These are phyloP conservation scores for Calosoma granatense DNA, from an alignment of 1,140 invertebrate species.

Conservation along the genomic window DNA sequence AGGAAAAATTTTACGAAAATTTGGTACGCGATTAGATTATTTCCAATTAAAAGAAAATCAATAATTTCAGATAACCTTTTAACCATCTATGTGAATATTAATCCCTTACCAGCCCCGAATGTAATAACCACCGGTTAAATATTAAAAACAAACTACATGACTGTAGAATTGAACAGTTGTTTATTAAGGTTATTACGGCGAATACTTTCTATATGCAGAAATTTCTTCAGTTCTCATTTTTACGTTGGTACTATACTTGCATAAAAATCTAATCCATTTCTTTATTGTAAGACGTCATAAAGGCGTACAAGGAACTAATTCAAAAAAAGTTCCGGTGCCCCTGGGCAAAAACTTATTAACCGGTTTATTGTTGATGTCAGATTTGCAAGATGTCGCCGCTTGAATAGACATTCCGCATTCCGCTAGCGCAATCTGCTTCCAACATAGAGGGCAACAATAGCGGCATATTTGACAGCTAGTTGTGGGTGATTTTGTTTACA, in stretches of 20 bases:
- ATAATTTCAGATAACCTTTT: neutral
- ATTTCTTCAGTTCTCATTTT: neutral
- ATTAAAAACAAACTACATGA: no score
- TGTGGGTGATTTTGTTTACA: no score
- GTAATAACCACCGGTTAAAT: no score
- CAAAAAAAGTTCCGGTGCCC: constrained; percentile 1
- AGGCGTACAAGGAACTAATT: neutral
- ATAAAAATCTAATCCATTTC: neutral
- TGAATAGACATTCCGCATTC: no score
- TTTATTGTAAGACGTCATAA: neutral
- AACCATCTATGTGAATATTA: no score
- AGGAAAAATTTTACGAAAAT: neutral
- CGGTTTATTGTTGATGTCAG: neutral
- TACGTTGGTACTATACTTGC: neutral
- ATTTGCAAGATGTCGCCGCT: neutral
- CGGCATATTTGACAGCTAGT: neutral
- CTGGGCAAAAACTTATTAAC: constrained; percentile 4
- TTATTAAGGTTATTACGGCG: neutral
- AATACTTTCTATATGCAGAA: neutral
- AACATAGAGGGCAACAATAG: no score
- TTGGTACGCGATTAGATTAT: neutral
- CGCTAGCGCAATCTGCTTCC: no score
- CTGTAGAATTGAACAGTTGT: no score
- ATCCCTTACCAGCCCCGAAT: no score
- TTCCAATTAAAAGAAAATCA: neutral